A percentile compares a stretch with the other conserved stretches of the same genome.
phyloP scores from a whole-genome alignment of 2,797 vertebrate species.

The Urophycis tenuis region DNA sequence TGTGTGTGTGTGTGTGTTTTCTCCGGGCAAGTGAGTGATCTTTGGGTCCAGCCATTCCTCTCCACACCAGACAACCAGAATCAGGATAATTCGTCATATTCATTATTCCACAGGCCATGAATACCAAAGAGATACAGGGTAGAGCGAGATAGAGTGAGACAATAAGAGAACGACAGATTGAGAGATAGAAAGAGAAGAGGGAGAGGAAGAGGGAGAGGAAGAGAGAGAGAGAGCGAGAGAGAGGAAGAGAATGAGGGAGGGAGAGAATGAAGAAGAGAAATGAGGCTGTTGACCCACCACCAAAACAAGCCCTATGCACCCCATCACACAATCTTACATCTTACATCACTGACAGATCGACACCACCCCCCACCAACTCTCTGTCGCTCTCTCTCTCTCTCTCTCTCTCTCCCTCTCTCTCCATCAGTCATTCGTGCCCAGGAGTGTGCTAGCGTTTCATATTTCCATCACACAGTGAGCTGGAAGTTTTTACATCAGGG shows the following conservation, averaged over 20 bases:
- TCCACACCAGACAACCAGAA: constrained; percentile 33
- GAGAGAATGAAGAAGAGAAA: constrained; percentile 13
- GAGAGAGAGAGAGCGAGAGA: not conserved
- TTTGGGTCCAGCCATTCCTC: constrained; percentile 13
- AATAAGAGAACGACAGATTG: constrained; percentile 29
- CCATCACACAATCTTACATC: constrained; percentile 66
- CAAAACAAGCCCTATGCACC: constrained; percentile 64
- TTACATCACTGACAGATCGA: constrained; percentile 61
- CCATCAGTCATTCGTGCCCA: constrained; percentile 22
- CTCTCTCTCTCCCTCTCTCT: not conserved
- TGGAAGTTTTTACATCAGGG: constrained; percentile 40
- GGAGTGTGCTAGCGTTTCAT: constrained; percentile 18
- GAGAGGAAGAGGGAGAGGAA: constrained; percentile 13
- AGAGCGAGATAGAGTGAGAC: constrained; percentile 12
- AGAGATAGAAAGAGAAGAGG: not conserved
- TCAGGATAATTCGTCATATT: constrained; percentile 57
- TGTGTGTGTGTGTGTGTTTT: too few relatives aligned
- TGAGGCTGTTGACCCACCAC: constrained; percentile 42
- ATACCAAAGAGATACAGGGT: constrained; percentile 48
- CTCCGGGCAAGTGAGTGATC: not conserved
- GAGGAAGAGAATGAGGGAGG: constrained; percentile 24
- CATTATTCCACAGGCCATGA: constrained; percentile 57
- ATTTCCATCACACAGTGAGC: constrained; percentile 32
- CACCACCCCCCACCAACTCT: constrained; percentile 55
- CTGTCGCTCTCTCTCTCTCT: not conserved